Base-by-base conservation (phyloP, 1,140 invertebrate species). In the Drosophila elegans region DNA sequence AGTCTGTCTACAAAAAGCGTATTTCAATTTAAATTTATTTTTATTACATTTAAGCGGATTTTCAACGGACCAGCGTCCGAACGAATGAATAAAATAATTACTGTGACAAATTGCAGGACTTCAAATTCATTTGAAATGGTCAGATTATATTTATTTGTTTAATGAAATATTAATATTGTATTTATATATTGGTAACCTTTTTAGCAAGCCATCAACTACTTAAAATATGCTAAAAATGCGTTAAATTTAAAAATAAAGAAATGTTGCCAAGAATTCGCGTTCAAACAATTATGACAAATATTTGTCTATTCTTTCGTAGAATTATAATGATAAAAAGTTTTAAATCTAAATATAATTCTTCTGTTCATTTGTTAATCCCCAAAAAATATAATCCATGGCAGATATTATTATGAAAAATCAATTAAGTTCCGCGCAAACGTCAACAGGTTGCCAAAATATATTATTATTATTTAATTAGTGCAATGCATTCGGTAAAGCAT, bases 21-120 rank as follows among this genome's bases (percentile, higher is more conserved):
- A 61, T 71, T 69, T 71, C 56, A 62, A 71, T 71, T 78, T 71
- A 62, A 77, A 71, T 78, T 55, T 62, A 62, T 77, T 60, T 71
- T 48, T 68, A 68, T 71, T 68, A 69, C 44, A 76, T 59, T 69
- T 59, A 54, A 79, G 53, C 49, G 69, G 27, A 73, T 55, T 73
- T 66, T 32, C 56, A 61, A 55, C 44, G 61, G 67, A 46, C 46
- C 27, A 51, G 29, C 39, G 46, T 38, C 13, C 48, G 4, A 45
- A 27, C 16, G 9, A 64, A 34, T 36, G 34, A 41, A 46, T 39
- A 41, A 61, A 68, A 54, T 68, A 80, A 68, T 73, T 78, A 55
- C 54, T 41, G 46, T 59, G 21, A 53, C 71, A 78, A 78, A 62
- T 57, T 21, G 32, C 66, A 38, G 44, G 44, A 34, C 32, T 62